Evolutionary conservation across 2,888 invertebrate species (phyloP).

Genomic region (Harpalus rufipes): DNA sequence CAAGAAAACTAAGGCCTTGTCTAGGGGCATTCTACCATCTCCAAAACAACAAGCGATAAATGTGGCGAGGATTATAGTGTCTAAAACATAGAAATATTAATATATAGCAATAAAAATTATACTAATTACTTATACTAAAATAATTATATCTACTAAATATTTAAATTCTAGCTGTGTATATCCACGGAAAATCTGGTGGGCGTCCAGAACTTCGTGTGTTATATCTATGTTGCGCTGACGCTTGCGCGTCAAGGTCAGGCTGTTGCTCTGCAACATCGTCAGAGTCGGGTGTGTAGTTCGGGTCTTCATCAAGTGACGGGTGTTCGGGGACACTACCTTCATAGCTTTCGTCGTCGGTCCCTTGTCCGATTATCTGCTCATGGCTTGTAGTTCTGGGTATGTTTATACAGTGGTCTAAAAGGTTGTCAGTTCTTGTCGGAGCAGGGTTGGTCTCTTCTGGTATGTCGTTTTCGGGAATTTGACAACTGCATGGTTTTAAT

Average conservation of each 20-base stretch:
- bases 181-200: neutral
- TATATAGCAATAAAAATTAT: neutral
- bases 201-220: neutral
- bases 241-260: neutral
- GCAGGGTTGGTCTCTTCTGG: neutral
- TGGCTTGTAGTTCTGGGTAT: neutral
- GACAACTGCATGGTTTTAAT: neutral
- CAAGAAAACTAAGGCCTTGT: slow-evolving; percentile 29
- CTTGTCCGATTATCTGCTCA: neutral
- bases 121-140: neutral
- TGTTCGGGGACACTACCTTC: neutral
- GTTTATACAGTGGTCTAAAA: neutral
- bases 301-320: neutral
- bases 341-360: neutral
- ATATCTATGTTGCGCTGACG: neutral
- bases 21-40: neutral
- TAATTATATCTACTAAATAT: neutral
- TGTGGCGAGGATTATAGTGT: neutral
- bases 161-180: neutral
- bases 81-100: neutral
- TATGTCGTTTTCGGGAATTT: neutral
- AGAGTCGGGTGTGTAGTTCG: neutral
- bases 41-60: neutral
- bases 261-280: neutral
- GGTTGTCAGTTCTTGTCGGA: neutral